Percentiles rank a stretch among this genome's conserved stretches.
These are phyloP conservation scores for Acleris literana DNA, from an alignment of 2,888 invertebrate species.

Conservation along the genomic window DNA sequence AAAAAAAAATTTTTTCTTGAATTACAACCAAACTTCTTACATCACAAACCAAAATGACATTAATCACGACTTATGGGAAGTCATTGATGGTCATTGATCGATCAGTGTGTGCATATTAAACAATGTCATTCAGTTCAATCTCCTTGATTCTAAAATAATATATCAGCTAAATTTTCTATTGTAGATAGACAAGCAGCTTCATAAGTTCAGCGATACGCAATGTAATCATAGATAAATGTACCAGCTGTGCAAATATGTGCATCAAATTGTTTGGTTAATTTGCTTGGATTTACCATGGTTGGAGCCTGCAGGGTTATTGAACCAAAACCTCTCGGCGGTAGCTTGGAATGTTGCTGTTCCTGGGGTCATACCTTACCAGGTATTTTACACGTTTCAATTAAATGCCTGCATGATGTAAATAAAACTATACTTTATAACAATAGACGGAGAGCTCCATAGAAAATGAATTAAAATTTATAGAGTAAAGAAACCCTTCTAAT, in stretches of 20 bases:
- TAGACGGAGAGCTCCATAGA: too few relatives aligned
- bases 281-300: not conserved
- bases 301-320: too few relatives aligned
- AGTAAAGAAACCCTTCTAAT: too few relatives aligned
- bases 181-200: not conserved
- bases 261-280: not conserved
- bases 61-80: too few relatives aligned
- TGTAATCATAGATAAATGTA: not conserved
- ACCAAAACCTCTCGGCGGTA: not conserved
- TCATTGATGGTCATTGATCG: too few relatives aligned
- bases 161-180: not conserved
- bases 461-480: too few relatives aligned
- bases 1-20: too few relatives aligned
- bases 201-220: not conserved
- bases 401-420: too few relatives aligned
- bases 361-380: slow-evolving; percentile 9
- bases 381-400: not conserved
- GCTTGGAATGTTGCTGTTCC: not conserved
- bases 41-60: too few relatives aligned
- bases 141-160: not conserved
- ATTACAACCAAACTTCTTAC: too few relatives aligned
- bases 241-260: not conserved
- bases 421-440: not conserved
- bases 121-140: too few relatives aligned
- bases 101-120: too few relatives aligned